Evolutionary conservation across 2,113 vertebrate species (phyloP).

Genomic region (Baryphthengus martii): DNA sequence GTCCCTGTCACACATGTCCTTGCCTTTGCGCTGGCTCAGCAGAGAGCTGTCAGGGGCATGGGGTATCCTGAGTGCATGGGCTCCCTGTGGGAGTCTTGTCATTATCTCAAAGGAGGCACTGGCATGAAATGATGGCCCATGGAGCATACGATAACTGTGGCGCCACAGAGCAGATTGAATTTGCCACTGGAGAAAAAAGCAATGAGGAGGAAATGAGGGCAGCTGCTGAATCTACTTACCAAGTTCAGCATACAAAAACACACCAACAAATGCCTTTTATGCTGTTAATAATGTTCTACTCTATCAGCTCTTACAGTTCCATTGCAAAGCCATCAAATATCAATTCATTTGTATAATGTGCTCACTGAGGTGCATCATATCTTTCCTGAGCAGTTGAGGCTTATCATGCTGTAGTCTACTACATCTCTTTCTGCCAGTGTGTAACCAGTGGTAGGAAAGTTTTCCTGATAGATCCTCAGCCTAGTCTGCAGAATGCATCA

Average conservation of each 20-base stretch:
- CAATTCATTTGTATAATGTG: background rate
- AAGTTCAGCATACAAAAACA: background rate
- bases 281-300: background rate
- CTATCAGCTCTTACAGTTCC: background rate
- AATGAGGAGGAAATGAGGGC: background rate
- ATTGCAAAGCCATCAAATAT: background rate
- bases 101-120: background rate
- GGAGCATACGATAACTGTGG: background rate
- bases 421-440: accelerated
- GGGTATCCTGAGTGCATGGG: background rate
- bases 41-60: accelerated
- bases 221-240: background rate
- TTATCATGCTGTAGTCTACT: background rate
- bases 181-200: background rate
- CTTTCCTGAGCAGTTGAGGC: background rate
- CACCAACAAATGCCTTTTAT: background rate
- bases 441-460: background rate
- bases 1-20: accelerated
- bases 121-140: accelerated
- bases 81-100: background rate
- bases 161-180: background rate
- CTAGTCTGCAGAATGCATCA: background rate
- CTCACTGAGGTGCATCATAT: background rate
- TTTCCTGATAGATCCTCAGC: background rate
- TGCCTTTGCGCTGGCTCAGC: background rate